Percentiles rank a stretch among this genome's conserved stretches.
These are phyloP conservation scores for Allobates femoralis DNA, from an alignment of 2,797 vertebrate genomes.

Conservation along the genomic window DNA sequence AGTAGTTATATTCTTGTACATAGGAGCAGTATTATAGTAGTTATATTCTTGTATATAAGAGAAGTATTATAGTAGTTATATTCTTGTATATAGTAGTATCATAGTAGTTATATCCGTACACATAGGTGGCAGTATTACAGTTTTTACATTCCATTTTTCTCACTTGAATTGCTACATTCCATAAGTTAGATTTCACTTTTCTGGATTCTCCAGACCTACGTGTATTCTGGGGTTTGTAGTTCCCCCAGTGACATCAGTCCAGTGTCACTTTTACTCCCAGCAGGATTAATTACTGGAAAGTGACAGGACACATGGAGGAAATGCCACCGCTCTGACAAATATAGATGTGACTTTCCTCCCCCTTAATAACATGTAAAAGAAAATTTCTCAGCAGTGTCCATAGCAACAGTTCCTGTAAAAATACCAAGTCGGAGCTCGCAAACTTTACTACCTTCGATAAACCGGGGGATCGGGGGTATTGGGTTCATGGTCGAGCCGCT, in stretches of 20 bases:
- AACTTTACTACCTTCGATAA: not conserved
- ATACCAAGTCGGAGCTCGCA: not conserved
- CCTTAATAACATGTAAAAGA: constrained; percentile 55
- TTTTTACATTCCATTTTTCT: not conserved
- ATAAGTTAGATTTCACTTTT: not conserved
- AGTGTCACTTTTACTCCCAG: not conserved
- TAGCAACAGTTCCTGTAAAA: constrained; percentile 41
- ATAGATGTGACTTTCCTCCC: constrained; percentile 38
- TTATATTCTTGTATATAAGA: not conserved
- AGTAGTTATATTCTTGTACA: not conserved
- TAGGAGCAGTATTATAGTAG: not conserved
- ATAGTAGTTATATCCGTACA: not conserved
- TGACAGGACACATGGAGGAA: not conserved
- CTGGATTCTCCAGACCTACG: not conserved
- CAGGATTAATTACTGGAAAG: constrained; percentile 5
- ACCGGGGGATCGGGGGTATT: too few relatives aligned
- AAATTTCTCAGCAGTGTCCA: constrained; percentile 43
- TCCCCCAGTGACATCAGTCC: not conserved
- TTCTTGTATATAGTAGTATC: not conserved
- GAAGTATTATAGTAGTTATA: constrained; percentile 9
- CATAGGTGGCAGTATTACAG: not conserved
- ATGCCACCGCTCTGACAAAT: constrained; percentile 27
- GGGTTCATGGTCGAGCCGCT: too few relatives aligned
- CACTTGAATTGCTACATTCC: not conserved
- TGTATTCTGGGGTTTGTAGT: constrained; percentile 12